Conservation (phyloP, 2,888 invertebrate species). For the Tenthredo distinguenda region DNA sequence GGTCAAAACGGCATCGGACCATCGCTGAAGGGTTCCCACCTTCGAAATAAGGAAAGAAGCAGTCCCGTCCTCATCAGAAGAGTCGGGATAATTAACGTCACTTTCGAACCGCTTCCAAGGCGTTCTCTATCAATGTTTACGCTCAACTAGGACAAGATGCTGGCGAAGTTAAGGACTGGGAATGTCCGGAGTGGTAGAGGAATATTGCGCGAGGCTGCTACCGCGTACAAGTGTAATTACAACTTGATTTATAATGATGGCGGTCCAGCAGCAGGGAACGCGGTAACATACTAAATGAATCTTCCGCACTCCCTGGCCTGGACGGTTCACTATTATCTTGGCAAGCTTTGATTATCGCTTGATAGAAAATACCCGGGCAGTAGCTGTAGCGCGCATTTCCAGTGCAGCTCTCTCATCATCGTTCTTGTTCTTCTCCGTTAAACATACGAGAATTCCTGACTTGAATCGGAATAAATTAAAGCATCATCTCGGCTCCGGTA, state of each 20-base stretch:
- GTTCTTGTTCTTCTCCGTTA: not conserved
- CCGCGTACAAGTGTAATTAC: constrained; percentile 67
- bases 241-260: constrained; percentile 73
- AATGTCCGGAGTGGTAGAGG: not conserved
- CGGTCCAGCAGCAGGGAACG: constrained; percentile 64
- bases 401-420: not conserved
- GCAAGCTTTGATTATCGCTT: constrained; percentile 35
- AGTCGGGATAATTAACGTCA: not conserved
- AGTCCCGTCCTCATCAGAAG: not conserved
- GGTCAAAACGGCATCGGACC: not conserved
- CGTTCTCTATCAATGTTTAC: not conserved
- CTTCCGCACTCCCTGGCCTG: not conserved
- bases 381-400: too few relatives aligned
- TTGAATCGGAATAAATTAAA: constrained; percentile 13
- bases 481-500: not conserved
- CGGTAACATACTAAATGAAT: constrained; percentile 69
- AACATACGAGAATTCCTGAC: not conserved
- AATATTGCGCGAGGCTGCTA: constrained; percentile 53
- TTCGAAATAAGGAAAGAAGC: not conserved
- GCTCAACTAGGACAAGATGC: constrained; percentile 4
- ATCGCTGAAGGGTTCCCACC: not conserved
- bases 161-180: not conserved
- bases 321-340: not conserved
- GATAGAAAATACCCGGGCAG: constrained; percentile 14
- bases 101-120: not conserved